Conservation (phyloP, 2,888 invertebrate species). For the Ochropacha duplaris region DNA sequence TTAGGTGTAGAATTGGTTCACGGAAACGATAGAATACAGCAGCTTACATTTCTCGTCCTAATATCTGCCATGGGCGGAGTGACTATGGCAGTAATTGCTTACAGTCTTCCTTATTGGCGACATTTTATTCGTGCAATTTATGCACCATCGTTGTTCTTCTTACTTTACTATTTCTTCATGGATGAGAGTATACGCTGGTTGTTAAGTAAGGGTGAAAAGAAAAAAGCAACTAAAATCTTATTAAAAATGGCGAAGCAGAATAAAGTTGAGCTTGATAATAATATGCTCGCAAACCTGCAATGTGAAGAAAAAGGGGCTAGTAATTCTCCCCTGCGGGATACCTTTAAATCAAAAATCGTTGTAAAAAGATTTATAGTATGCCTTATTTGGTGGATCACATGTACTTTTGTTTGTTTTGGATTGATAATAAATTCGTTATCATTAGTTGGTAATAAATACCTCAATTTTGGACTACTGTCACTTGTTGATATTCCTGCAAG, state of each 20-base stretch:
- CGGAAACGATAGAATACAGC: conserved; percentile 13
- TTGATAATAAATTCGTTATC: conserved; percentile 86
- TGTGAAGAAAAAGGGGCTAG: conserved; percentile 15
- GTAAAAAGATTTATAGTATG: conserved; percentile 33
- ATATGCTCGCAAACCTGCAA: conserved; percentile 18
- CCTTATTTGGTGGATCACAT: conserved; percentile 40
- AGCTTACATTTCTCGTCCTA: conserved; percentile 48
- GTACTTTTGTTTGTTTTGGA: conserved; percentile 79
- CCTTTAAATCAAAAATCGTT: conserved; percentile 33
- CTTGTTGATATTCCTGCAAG: conserved; percentile 82
- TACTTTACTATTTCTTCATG: conserved; percentile 84
- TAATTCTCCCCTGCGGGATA: conserved; percentile 8
- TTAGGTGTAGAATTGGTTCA: conserved; percentile 37
- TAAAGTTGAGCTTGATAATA: conserved; percentile 31
- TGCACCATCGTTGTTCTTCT: conserved; percentile 83
- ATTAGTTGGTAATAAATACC: conserved; percentile 86
- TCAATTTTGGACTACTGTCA: conserved; percentile 85
- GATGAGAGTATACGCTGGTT: conserved; percentile 89
- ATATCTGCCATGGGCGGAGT: conserved; percentile 84
- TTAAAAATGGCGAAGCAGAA: conserved; percentile 76
- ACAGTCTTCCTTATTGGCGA: conserved; percentile 85
- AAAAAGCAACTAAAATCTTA: conserved; percentile 83
- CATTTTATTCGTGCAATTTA: conserved; percentile 84
- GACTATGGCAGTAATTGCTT: conserved; percentile 84
- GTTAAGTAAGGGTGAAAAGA: conserved; percentile 83